phyloP scores from a whole-genome alignment of 2,113 vertebrate species.

The Tragulus kanchil region DNA sequence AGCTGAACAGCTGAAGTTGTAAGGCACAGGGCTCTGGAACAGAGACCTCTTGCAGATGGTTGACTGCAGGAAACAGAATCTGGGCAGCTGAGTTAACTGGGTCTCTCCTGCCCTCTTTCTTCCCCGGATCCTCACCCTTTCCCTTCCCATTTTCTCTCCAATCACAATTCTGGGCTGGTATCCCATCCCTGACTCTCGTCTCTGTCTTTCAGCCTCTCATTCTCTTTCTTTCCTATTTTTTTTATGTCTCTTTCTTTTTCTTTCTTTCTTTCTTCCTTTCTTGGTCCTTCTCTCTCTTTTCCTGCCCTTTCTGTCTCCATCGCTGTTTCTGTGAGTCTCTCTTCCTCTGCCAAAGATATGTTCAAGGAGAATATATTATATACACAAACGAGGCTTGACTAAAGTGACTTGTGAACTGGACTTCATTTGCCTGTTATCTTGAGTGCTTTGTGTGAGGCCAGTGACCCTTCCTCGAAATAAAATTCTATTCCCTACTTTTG shows the following conservation, averaged over 20 bases:
- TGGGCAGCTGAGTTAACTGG: rapidly evolving
- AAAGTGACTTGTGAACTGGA: background rate
- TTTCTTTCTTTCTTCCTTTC: background rate
- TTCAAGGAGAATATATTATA: background rate
- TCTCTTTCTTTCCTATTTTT: background rate
- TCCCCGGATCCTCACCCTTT: background rate
- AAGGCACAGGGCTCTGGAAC: rapidly evolving
- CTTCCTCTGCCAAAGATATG: background rate
- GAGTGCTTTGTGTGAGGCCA: slow-evolving; percentile 18
- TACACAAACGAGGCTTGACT: background rate
- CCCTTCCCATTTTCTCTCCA: background rate
- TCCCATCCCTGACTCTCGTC: too few relatives aligned
- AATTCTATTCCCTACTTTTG: background rate
- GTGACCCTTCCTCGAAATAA: slow-evolving; percentile 33
- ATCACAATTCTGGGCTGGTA: background rate
- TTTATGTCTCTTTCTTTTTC: background rate
- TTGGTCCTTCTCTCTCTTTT: background rate
- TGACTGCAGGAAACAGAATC: background rate
- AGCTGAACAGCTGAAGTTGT: background rate
- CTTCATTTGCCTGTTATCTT: slow-evolving; percentile 28
- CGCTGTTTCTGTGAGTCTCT: background rate
- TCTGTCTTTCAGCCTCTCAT: background rate
- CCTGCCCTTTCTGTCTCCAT: background rate
- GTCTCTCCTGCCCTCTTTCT: background rate
- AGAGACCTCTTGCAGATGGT: background rate